Evolutionary conservation across 2,113 vertebrate genomes (phyloP), one percentile per base, ranked within the genome.

Genomic region (Propithecus coquereli): DNA sequence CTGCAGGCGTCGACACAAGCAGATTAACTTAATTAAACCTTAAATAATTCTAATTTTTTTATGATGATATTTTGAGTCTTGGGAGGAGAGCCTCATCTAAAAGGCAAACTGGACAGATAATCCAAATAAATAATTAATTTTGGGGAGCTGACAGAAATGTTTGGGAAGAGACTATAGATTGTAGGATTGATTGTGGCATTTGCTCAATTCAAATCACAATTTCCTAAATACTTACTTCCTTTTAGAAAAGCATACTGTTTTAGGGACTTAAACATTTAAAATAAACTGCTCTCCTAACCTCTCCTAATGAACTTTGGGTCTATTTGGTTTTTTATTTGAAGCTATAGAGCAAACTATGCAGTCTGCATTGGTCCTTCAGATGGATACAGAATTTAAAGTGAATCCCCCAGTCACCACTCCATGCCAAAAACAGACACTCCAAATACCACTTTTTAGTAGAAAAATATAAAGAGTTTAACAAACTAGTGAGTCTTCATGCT

Each of bases 1-100:
- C 1, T 9, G 9, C 59, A 27, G 6, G 6, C 12, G 6, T 3
- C 2, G 18, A 8, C 6, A 9, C 2, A 45, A 45, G 45, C 45
- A 87, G 47, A 20, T 5, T 81, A 25, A 57, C 23, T 32, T 52
- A 7, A 20, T 40, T 63, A 22, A 68, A 68, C 20, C 1, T 27
- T 45, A 20, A 18, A 47, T 4, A 47, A 74, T 3, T 22, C 4
- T 27, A 2, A 23, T 25, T 2, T 76, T 61, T 59, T n/a, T 16
- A 25, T 9, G 25, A 30, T 40, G 9, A 16, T 30, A 61, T 32
- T 87, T 73, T 50, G 17, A 45, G 18, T 16, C 45, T 90, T 90
- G 16, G 8, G 18, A 57, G 20, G 8, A 81, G 5, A 25, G 17
- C 66, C 17, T 43, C 47, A 57, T 27, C 61, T 45, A 32, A 54